Evolutionary conservation across 2,113 vertebrate genomes (phyloP).

Genomic region (Phalacrocorax brasilianus): DNA sequence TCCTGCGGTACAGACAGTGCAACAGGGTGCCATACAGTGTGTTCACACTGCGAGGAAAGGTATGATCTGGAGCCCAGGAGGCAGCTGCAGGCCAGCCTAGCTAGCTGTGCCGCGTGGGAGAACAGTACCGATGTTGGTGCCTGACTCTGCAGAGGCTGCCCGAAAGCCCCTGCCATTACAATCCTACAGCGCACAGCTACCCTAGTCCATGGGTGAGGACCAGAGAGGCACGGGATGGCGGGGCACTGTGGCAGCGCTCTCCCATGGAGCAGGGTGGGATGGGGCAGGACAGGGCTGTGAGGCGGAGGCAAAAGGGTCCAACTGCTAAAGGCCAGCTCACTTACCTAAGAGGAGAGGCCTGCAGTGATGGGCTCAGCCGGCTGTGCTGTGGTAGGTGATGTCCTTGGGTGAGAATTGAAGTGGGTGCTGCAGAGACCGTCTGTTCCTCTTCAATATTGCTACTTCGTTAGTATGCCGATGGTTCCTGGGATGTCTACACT

Average conservation of each 20-base stretch:
- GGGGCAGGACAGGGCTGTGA: no score
- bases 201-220: no score
- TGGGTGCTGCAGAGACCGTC: not conserved
- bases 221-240: no score
- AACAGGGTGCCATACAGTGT: not conserved
- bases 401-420: not conserved
- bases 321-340: no score
- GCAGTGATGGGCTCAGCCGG: no score
- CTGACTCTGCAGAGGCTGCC: not conserved
- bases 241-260: no score
- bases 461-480: not conserved
- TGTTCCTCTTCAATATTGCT: no score
- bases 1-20: not conserved
- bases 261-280: no score
- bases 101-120: not conserved
- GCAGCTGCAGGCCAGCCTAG: not conserved
- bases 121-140: not conserved
- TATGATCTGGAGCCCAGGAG: not conserved
- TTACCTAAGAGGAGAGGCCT: no score
- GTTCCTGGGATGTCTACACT: not conserved
- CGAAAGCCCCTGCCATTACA: not conserved
- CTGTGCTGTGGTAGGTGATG: no score
- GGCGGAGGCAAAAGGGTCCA: no score
- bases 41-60: no score
- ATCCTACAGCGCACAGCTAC: not conserved